These are phyloP conservation scores for Phenganax marumi DNA, from an alignment of 92 coral and sea anemone genomes.

Conservation along the genomic window DNA sequence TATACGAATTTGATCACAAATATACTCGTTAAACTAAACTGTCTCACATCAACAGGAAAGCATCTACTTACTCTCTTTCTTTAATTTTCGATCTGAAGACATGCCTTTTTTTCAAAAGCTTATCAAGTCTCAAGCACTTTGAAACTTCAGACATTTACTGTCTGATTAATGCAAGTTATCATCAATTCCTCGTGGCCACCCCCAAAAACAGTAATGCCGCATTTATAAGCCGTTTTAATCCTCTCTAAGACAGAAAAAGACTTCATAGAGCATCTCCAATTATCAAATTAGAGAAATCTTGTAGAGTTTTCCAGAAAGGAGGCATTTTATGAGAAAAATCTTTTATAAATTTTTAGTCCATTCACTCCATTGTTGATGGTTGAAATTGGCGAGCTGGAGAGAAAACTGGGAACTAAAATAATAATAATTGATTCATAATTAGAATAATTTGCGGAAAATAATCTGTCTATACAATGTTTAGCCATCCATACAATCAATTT, in stretches of 20 bases:
- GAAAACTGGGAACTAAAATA: background rate
- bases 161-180: too few relatives aligned
- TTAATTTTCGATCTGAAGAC: background rate
- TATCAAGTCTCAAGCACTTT: background rate
- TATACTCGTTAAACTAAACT: background rate
- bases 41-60: background rate
- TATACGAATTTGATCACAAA: background rate
- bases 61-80: background rate
- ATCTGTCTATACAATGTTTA: too few relatives aligned
- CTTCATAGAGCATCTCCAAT: background rate
- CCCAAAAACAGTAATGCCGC: background rate
- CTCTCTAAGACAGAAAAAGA: background rate
- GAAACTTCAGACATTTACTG: background rate
- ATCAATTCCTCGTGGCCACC: too few relatives aligned
- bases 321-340: background rate
- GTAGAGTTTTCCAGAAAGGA: background rate
- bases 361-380: background rate
- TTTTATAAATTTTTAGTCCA: background rate
- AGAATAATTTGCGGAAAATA: too few relatives aligned
- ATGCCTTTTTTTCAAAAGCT: background rate
- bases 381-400: background rate
- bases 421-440: background rate
- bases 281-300: background rate
- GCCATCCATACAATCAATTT: too few relatives aligned
- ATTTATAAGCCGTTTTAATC: background rate